Evolutionary conservation across 2,113 vertebrate genomes (phyloP), one percentile per base, ranked within the genome.

Genomic region (Butorides virescens): DNA sequence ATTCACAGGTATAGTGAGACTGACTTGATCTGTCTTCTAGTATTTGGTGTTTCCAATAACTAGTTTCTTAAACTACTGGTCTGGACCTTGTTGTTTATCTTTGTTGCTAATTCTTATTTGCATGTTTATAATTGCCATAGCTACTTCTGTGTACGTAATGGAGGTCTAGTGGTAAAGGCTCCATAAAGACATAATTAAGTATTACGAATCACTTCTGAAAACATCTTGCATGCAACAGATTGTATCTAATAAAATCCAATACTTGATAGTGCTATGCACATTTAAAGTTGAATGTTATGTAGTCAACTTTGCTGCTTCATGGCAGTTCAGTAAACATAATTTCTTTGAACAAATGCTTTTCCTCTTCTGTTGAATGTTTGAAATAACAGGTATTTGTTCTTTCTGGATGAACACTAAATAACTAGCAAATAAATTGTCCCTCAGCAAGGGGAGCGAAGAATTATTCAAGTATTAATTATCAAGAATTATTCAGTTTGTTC

Each of bases 1-100:
- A 99, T 92, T 98, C 99, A 7, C 99, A 99, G 99, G 99, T 99
- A 98, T 16, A 46, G 9, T 75, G 49, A 61, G 65, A 70, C 25
- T 90, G 32, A 34, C 37, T 50, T 44, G 37, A 26, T 36, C 7
- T 42, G 0, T 72, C 39, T 49, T 68, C 16, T 61, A 26, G 36
- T 61, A 15, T 59, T 55, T 44, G 27, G 3, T 65, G 36, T 88
- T 87, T 65, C 25, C 29, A 7, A 15, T 59, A 72, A 42, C 10
- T 34, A 12, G 17, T 67, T 95, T 56, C 39, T 62, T 42, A 42
- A 39, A 58, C 15, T 47, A 15, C 36, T 15, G 11, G 21, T 61
- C 49, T 72, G 59, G 90, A 7, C 14, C n/a, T 79, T 21, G 27
- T 49, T 66, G 16, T 1, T 75, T 15, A 11, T 70, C 52, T 70